Conservation (phyloP, 2,113 vertebrate genomes). For the Prunella himalayana region DNA sequence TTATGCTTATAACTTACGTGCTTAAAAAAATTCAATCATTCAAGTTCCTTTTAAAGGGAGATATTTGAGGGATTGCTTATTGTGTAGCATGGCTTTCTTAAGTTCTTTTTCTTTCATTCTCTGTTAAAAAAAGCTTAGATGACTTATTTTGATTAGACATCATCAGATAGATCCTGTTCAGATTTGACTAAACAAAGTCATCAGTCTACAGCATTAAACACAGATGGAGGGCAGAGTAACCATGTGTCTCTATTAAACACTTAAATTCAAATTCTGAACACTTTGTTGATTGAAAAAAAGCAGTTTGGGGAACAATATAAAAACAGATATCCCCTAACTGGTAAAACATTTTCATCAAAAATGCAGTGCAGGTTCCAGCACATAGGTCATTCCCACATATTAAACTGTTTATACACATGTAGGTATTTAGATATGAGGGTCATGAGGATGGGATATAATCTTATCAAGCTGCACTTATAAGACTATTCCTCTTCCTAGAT, state of each 20-base stretch:
- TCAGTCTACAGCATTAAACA: background rate
- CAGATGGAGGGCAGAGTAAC: background rate
- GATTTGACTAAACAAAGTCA: background rate
- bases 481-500: background rate
- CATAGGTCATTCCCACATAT: background rate
- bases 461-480: background rate
- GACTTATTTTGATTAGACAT: background rate
- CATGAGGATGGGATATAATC: background rate
- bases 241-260: background rate
- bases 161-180: background rate
- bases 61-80: background rate
- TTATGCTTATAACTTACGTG: rapidly evolving
- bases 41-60: background rate
- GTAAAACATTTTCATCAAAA: background rate
- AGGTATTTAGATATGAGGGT: background rate
- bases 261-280: background rate
- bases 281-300: background rate
- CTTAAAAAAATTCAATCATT: background rate
- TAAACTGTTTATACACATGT: background rate
- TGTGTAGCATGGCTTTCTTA: background rate
- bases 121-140: background rate
- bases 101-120: background rate
- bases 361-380: background rate
- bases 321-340: background rate
- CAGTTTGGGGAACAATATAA: background rate